phyloP scores from a whole-genome alignment of 1,140 invertebrate genomes.

The Octopus bimaculoides region DNA sequence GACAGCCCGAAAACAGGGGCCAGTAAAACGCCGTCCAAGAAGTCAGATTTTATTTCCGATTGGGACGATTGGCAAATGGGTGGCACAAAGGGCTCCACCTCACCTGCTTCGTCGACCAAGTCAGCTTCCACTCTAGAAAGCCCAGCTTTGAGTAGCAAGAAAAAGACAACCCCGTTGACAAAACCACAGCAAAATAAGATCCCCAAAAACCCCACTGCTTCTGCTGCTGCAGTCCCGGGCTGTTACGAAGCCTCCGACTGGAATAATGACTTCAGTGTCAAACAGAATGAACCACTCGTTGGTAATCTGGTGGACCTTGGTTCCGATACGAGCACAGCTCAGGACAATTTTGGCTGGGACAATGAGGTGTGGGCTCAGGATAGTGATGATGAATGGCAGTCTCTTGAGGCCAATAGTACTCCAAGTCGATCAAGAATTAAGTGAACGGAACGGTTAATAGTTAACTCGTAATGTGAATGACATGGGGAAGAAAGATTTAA shows the following conservation, averaged over 20 bases:
- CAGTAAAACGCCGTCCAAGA: slow-evolving; percentile 25
- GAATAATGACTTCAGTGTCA: slow-evolving; percentile 38
- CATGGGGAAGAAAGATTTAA: no score
- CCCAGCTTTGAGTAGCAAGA: slow-evolving; percentile 21
- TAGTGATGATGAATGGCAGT: slow-evolving; percentile 47
- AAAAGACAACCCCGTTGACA: slow-evolving; percentile 32
- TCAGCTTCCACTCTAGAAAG: slow-evolving; percentile 13
- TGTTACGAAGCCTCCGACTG: slow-evolving; percentile 33
- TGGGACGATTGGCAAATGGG: slow-evolving; percentile 38
- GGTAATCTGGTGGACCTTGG: slow-evolving; percentile 46
- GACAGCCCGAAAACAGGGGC: slow-evolving; percentile 16
- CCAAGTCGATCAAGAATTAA: not conserved
- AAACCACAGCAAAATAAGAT: slow-evolving; percentile 24
- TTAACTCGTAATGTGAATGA: no score
- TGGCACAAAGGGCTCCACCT: slow-evolving; percentile 23
- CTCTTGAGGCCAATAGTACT: slow-evolving; percentile 36
- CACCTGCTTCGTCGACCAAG: slow-evolving; percentile 14
- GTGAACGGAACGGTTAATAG: not conserved
- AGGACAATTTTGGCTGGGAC: slow-evolving; percentile 42
- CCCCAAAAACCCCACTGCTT: slow-evolving; percentile 30
- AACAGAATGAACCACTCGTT: slow-evolving; percentile 46
- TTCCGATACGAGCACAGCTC: not conserved
- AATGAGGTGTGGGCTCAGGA: slow-evolving; percentile 49
- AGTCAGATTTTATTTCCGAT: slow-evolving; percentile 26
- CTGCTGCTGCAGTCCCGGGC: not conserved